Evolutionary conservation across 2,113 vertebrate species (phyloP), one percentile per base, ranked within the genome.

Genomic region (Solea senegalensis): DNA sequence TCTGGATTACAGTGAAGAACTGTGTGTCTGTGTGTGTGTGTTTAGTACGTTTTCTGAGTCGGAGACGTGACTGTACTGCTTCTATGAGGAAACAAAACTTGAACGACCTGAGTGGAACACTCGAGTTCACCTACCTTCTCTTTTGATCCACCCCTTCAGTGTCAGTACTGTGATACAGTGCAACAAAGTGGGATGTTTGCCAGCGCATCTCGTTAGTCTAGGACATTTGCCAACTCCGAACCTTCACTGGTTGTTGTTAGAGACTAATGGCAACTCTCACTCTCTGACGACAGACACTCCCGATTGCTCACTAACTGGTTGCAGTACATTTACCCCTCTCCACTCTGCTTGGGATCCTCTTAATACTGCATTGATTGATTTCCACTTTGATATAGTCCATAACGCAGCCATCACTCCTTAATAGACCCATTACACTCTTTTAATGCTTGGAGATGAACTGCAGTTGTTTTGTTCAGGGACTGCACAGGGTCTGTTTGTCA

Each of bases 1-100:
- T 41, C 57, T 46, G 48, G 55, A 44, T 83, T 85, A 73, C 78
- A 58, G 52, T 58, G 56, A 56, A 28, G 43, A 41, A 21, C 28
- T 76, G 52, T 81, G 62, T 53, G 44, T 72, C 16, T 57, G 40
- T 62, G 28, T 63, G 44, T 55, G 15, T 34, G 28, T 56, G 14
- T 39, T 5, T 39, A 48, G 13, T 56, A 4, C 34, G 54, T 34
- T 46, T 21, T 21, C 21, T 21, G 21, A 21, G 1, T 21, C 8
- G 51, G 27, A 10, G 46, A 27, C 51, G 26, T 11, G 27, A 56
- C 46, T 15, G 43, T 7, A 13, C 14, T 2, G 6, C 57, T 16
- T 41, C 1, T 13, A 46, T 44, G 12, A 58, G 39, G 12, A 50
- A 58, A 45, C 64, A 27, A 1, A 51, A 61, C 49, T 8, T 43